phyloP scores from a whole-genome alignment of 2,797 vertebrate genomes.

The Lindbergichthys nudifrons region DNA sequence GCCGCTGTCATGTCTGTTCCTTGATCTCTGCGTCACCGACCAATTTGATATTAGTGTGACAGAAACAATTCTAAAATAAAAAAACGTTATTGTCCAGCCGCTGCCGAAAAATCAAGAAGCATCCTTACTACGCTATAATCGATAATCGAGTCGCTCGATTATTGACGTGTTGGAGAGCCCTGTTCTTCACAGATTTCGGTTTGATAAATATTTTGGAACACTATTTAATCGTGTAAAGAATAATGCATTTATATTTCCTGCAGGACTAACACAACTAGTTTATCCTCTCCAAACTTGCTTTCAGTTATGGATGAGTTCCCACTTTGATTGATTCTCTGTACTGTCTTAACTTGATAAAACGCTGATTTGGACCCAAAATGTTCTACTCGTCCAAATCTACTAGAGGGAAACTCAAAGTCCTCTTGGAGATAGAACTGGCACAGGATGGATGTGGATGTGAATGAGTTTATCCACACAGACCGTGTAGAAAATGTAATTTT shows the following conservation, averaged over 20 bases:
- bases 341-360: background rate
- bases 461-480: background rate
- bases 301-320: background rate
- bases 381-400: background rate
- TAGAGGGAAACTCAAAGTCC: background rate
- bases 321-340: slow-evolving; percentile 1
- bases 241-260: background rate
- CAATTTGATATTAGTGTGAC: too few relatives aligned
- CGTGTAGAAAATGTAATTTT: background rate
- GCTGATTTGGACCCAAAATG: background rate
- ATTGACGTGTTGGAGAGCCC: too few relatives aligned
- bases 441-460: too few relatives aligned
- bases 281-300: too few relatives aligned
- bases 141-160: too few relatives aligned
- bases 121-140: too few relatives aligned
- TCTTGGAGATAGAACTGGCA: background rate
- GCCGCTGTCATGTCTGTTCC: too few relatives aligned
- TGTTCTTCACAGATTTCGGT: background rate
- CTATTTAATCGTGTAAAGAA: background rate
- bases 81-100: too few relatives aligned
- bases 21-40: too few relatives aligned
- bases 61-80: too few relatives aligned
- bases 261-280: background rate
- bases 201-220: background rate
- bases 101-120: too few relatives aligned